A percentile compares a stretch with the other conserved stretches of the same genome.
phyloP scores from a whole-genome alignment of 1,140 invertebrate genomes.

The Lethrus apterus region DNA sequence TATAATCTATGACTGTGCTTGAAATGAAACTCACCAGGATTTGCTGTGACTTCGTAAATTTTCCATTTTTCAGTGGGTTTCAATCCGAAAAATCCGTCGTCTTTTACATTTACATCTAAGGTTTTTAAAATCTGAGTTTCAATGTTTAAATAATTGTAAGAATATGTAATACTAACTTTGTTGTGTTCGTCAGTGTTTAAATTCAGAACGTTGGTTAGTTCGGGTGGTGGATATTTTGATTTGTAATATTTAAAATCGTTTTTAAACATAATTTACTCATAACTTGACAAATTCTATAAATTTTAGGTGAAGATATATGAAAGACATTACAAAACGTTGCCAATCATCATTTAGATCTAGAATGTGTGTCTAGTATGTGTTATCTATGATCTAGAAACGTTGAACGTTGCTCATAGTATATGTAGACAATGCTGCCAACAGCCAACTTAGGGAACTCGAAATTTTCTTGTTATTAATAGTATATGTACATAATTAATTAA shows the following conservation, averaged over 20 bases:
- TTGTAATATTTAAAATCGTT: constrained; percentile 54
- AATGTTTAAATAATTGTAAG: not conserved
- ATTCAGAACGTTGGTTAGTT: constrained; percentile 47
- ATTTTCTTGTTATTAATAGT: too few species aligned
- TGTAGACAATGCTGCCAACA: too few species aligned
- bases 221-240: constrained; percentile 42
- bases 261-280: constrained; percentile 14
- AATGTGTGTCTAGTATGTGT: too few species aligned
- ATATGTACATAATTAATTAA: too few species aligned
- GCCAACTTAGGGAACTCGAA: too few species aligned
- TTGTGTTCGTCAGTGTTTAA: constrained; percentile 28
- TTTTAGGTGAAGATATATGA: too few species aligned
- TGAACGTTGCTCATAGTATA: too few species aligned
- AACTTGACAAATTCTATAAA: too few species aligned
- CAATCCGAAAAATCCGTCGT: constrained; percentile 42
- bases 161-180: not conserved
- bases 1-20: constrained; percentile 8
- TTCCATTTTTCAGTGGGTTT: constrained; percentile 48
- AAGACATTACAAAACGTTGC: too few species aligned
- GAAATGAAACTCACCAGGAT: constrained; percentile 44
- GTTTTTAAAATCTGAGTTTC: too few species aligned
- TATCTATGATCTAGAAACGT: too few species aligned
- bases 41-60: constrained; percentile 46
- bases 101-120: constrained; percentile 11
- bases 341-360: too few species aligned